phyloP scores from a whole-genome alignment of 2,888 invertebrate genomes.

The Trachelus iudaicus region DNA sequence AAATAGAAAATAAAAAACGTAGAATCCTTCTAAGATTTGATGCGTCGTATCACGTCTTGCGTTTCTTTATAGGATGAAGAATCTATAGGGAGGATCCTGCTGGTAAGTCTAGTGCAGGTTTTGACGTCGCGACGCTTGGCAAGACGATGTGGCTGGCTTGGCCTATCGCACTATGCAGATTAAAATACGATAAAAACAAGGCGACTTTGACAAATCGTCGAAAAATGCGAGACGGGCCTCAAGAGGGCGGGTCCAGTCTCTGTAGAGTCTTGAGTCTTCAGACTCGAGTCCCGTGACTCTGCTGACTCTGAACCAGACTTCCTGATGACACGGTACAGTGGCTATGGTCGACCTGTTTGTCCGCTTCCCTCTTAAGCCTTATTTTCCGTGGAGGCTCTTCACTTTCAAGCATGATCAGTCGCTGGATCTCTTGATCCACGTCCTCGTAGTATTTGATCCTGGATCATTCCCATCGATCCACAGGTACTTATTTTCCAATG shows the following conservation, averaged over 20 bases:
- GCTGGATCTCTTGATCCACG: constrained; percentile 11
- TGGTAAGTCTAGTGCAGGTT: constrained; percentile 20
- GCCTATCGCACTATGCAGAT: constrained; percentile 55
- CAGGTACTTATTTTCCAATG: too few relatives aligned
- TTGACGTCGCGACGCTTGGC: constrained; percentile 10
- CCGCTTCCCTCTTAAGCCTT: constrained; percentile 5
- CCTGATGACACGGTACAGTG: not conserved
- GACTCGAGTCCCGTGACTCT: not conserved
- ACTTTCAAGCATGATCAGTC: not conserved
- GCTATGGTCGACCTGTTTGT: not conserved
- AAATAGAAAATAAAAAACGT: not conserved
- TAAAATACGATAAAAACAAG: constrained; percentile 57
- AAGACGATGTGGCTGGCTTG: constrained; percentile 28
- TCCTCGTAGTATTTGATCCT: constrained; percentile 7
- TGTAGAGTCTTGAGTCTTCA: not conserved
- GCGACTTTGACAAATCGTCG: constrained; percentile 61
- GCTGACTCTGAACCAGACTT: not conserved
- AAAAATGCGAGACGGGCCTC: constrained; percentile 46
- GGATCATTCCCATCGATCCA: too few relatives aligned
- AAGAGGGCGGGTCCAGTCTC: constrained; percentile 19
- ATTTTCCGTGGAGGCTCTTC: constrained; percentile 7
- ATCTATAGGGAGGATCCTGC: constrained; percentile 13
- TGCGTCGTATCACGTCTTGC: not conserved
- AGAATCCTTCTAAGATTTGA: not conserved
- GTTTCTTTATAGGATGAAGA: not conserved